Percentiles rank a stretch among this genome's conserved stretches.
phyloP scores from a whole-genome alignment of 1,140 invertebrate genomes.

The Rhynchophorus ferrugineus region DNA sequence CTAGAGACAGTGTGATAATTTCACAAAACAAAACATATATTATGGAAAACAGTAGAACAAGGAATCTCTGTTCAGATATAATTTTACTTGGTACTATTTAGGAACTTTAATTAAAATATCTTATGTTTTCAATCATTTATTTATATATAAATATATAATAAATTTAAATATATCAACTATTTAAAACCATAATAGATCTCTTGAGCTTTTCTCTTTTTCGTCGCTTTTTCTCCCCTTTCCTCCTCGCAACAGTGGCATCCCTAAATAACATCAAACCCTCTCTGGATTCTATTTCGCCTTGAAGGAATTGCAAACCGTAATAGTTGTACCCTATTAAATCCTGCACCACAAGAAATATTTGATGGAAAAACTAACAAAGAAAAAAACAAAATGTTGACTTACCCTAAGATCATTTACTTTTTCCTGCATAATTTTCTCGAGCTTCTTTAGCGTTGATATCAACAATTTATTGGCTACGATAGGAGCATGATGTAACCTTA shows the following conservation, averaged over 20 bases:
- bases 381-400: slow-evolving; percentile 23
- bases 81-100: no score
- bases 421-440: slow-evolving; percentile 52
- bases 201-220: slow-evolving; percentile 64
- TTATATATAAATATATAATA: not conserved
- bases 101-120: no score
- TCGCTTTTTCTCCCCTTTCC: slow-evolving; percentile 58
- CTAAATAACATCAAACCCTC: slow-evolving; percentile 75
- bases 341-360: slow-evolving; percentile 43
- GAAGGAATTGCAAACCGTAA: slow-evolving; percentile 70
- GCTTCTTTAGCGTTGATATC: slow-evolving; percentile 59
- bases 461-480: slow-evolving; percentile 63
- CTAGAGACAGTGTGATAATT: no score
- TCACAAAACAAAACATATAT: no score
- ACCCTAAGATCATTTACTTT: slow-evolving; percentile 58
- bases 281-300: slow-evolving; percentile 69
- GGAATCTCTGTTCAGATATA: no score
- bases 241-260: slow-evolving; percentile 63
- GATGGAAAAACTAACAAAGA: not conserved
- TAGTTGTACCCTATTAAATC: slow-evolving; percentile 84
- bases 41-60: no score
- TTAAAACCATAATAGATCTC: slow-evolving; percentile 49
- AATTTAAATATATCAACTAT: slow-evolving; percentile 1
- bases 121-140: no score
- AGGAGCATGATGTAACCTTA: slow-evolving; percentile 79